phyloP scores from a whole-genome alignment of 2,888 invertebrate species.

The Ernsta delagoae region DNA sequence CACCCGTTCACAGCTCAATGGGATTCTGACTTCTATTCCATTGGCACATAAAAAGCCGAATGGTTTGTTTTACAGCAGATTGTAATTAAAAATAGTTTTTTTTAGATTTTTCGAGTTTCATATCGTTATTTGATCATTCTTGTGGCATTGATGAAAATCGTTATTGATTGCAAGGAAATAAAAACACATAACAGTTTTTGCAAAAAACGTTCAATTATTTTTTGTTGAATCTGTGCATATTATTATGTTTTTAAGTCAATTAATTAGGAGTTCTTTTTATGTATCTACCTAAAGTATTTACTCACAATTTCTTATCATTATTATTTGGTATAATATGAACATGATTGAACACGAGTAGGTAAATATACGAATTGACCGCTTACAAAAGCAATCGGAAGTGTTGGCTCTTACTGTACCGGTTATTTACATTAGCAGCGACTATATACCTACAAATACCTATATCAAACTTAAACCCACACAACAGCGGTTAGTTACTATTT shows the following conservation, averaged over 20 bases:
- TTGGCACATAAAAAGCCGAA: slow-evolving; percentile 55
- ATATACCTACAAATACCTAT: slow-evolving; percentile 13
- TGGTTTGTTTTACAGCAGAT: slow-evolving; percentile 54
- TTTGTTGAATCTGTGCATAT: neutral
- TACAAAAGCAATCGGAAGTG: neutral
- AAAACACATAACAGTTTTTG: neutral
- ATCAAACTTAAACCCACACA: slow-evolving; percentile 24
- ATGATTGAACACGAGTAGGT: too few relatives aligned
- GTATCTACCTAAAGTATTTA: too few relatives aligned
- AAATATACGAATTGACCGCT: too few relatives aligned
- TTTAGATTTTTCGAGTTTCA: slow-evolving; percentile 23
- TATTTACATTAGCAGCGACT: slow-evolving; percentile 20
- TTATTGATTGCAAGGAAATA: slow-evolving; percentile 5
- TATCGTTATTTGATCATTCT: slow-evolving; percentile 32
- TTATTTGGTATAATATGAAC: too few relatives aligned
- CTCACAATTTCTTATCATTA: too few relatives aligned
- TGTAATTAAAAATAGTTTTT: slow-evolving; percentile 50
- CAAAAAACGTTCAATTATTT: neutral
- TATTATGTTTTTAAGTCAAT: too few relatives aligned
- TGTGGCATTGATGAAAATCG: slow-evolving; percentile 1
- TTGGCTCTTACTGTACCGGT: neutral
- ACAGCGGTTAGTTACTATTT: slow-evolving; percentile 47
- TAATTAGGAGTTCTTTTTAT: too few relatives aligned
- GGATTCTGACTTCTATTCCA: slow-evolving; percentile 66
- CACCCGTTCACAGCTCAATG: slow-evolving; percentile 64